phyloP scores from a whole-genome alignment of 2,113 vertebrate species.

The Columba livia region DNA sequence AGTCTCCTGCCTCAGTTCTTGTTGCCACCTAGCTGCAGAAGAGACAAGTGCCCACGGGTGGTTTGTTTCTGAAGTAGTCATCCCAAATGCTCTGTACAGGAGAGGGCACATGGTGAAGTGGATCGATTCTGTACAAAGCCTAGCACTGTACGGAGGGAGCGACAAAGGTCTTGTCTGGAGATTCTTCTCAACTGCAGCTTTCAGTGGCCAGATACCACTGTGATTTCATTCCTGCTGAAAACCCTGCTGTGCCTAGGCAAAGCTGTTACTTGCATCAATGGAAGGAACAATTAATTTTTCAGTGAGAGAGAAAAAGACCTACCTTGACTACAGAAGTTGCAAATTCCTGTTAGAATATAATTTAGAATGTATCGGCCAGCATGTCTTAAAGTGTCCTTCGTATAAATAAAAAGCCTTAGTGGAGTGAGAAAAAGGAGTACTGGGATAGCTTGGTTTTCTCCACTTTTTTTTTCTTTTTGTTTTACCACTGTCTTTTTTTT shows the following conservation, averaged over 20 bases:
- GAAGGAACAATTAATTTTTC: background rate
- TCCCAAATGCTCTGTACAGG: background rate
- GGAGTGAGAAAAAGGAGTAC: background rate
- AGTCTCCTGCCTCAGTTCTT: background rate
- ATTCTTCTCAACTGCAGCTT: background rate
- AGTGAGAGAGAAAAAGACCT: background rate
- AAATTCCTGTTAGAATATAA: background rate
- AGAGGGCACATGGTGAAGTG: background rate
- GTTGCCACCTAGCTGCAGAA: background rate
- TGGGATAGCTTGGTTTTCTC: background rate
- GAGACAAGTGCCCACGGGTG: background rate
- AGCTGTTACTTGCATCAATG: background rate
- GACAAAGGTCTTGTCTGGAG: background rate
- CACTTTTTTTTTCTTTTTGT: background rate
- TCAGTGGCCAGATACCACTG: background rate
- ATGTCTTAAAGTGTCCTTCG: background rate
- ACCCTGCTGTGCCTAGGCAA: background rate
- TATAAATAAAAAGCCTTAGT: background rate
- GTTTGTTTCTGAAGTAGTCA: background rate
- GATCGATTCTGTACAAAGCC: background rate
- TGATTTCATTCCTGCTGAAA: background rate
- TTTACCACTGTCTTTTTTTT: background rate
- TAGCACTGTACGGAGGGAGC: background rate
- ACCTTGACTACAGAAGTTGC: background rate
- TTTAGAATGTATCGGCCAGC: background rate